Percentiles rank a stretch among this genome's conserved stretches.
These are phyloP conservation scores for Coregonus suidteri DNA, from an alignment of 2,797 vertebrate species.

Conservation along the genomic window DNA sequence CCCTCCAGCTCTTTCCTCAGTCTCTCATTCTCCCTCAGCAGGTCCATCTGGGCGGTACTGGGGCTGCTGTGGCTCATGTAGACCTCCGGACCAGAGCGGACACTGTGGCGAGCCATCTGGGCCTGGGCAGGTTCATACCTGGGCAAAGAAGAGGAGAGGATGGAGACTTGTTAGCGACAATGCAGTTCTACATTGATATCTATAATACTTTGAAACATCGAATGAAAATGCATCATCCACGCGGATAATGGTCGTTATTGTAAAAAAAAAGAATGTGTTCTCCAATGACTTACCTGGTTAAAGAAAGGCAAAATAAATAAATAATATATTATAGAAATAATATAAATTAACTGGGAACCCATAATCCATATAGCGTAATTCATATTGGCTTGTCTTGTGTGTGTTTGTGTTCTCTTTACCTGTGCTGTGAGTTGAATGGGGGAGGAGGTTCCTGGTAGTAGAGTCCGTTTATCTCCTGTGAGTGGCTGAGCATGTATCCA, in stretches of 20 bases:
- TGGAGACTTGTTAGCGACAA: constrained; percentile 26
- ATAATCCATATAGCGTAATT: too few species aligned
- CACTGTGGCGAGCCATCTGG: constrained; percentile 52
- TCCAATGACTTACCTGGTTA: too few species aligned
- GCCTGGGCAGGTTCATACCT: constrained; percentile 79
- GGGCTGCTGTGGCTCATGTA: constrained; percentile 59
- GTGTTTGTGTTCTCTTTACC: constrained; percentile 57
- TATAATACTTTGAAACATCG: too few species aligned
- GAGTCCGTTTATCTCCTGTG: constrained; percentile 69
- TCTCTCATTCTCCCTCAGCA: constrained; percentile 84
- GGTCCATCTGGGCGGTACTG: constrained; percentile 68
- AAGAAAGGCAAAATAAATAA: too few species aligned
- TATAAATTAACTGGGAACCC: too few species aligned
- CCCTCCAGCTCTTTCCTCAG: constrained; percentile 86
- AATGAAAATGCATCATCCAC: too few species aligned
- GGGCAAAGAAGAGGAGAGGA: constrained; percentile 16
- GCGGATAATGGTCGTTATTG: too few species aligned
- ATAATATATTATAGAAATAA: too few species aligned
- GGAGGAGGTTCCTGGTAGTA: constrained; percentile 73
- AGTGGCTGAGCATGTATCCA: constrained; percentile 75
- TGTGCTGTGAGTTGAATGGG: constrained; percentile 73
- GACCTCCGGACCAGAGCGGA: constrained; percentile 66
- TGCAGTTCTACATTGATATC: not conserved
- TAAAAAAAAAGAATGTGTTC: too few species aligned
- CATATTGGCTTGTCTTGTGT: too few species aligned